Evolutionary conservation across 2,888 invertebrate species (phyloP), one percentile per base, ranked within the genome.

Genomic region (Stegana nigrithorax): DNA sequence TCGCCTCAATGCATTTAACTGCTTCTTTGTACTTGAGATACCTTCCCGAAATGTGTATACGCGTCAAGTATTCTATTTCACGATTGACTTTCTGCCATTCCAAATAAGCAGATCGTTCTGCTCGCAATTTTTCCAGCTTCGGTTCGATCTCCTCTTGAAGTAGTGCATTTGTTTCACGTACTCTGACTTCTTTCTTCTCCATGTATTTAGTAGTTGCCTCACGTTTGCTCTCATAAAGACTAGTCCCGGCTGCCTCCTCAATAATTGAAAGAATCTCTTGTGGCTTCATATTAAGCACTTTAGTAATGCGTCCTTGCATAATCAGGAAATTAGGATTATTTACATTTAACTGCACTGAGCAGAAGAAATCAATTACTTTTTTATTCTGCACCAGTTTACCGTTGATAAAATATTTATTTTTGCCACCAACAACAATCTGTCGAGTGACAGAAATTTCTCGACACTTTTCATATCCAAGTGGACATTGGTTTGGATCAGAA

Each of bases 311-410:
- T 0, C 99, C 99, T 88, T 99, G 99, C 98, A 99, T 98, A 80
- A 99, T 99, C 32, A 99, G 90, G 86, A 98, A 99, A 85, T 99
- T 98, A 0, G 99, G 99, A 87, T 99, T 99, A 87, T 99, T 99
- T 1, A 99, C 96, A 82, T 99, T 99, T 39, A 99, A 88, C 83
- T 98, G 97, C 5, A 99, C 93, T 0, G 97, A 96, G 76, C 96
- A 95, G 86, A 99, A 99, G 82, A 99, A 87, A 85, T 99, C 99
- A 42, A 92, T 91, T 1, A 98, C 94, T 72, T 94, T 88, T 81
- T 94, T 95, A 86, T 96, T 96, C 69, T 92, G 93, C 0, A 96
- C 97, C 78, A 92, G 92, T 62, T 91, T 90, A 2, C 98, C 98
- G 83, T 99, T 98, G 66, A 99, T 94, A 73, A 95, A 87, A 83